These are phyloP conservation scores for Platyscapa corneri DNA, from an alignment of 1,140 invertebrate species.

Conservation along the genomic window DNA sequence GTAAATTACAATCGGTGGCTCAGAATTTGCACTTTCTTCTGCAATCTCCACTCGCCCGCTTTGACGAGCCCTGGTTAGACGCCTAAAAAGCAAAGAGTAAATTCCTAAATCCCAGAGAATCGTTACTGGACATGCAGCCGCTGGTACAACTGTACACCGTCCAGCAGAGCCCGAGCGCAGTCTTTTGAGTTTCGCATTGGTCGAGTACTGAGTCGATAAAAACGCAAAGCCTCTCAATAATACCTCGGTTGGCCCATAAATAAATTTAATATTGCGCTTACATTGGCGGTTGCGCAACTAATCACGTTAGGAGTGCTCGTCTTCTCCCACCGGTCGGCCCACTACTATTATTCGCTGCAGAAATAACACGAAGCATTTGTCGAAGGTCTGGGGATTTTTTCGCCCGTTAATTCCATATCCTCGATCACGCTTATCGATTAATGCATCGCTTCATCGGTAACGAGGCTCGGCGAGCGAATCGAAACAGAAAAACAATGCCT, in stretches of 20 bases:
- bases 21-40: neutral
- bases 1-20: neutral
- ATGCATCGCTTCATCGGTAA: neutral
- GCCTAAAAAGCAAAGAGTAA: too few relatives aligned
- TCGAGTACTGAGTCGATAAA: neutral
- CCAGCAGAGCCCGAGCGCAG: neutral
- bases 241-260: conserved; percentile 48
- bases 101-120: neutral
- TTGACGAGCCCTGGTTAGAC: too few relatives aligned
- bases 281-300: conserved; percentile 54
- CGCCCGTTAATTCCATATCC: neutral
- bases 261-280: conserved; percentile 58
- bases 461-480: too few relatives aligned
- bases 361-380: neutral
- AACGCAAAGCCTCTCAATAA: conserved; percentile 42
- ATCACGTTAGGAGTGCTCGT: conserved; percentile 37
- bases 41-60: too few relatives aligned
- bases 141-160: neutral
- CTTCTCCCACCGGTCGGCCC: too few relatives aligned
- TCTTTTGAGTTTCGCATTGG: conserved; percentile 1
- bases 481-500: neutral
- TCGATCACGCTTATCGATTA: neutral
- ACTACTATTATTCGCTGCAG: neutral
- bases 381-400: neutral
- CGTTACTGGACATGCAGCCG: neutral